A percentile compares a stretch with the other conserved stretches of the same genome.
Conservation (phyloP, 2,797 vertebrate genomes). For the Numenius phaeopus region DNA sequence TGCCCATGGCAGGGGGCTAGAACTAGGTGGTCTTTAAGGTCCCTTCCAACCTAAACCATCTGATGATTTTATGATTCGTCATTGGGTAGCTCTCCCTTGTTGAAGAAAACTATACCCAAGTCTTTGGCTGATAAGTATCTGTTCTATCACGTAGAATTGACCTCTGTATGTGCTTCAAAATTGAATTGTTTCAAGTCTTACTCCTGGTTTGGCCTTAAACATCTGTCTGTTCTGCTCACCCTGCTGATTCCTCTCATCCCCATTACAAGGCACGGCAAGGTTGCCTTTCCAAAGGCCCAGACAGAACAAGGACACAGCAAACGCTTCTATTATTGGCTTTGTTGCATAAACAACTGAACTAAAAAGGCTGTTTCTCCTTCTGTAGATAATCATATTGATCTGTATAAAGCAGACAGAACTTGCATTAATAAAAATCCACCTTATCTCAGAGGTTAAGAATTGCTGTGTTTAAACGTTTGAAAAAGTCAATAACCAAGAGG, state of each 20-base stretch:
- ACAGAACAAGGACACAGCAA: not conserved
- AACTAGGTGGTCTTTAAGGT: too few relatives aligned
- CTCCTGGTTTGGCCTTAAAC: not conserved
- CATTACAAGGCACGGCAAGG: not conserved
- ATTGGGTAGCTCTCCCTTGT: not conserved
- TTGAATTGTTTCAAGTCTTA: not conserved
- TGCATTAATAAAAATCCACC: not conserved
- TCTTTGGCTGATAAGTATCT: not conserved
- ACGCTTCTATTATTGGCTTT: not conserved
- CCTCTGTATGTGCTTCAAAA: not conserved
- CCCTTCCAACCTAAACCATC: too few relatives aligned
- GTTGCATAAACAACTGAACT: not conserved
- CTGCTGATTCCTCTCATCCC: not conserved
- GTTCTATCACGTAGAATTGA: not conserved
- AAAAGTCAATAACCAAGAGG: not conserved
- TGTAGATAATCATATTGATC: not conserved
- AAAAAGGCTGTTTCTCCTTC: not conserved
- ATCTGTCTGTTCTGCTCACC: not conserved
- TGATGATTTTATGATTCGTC: too few relatives aligned
- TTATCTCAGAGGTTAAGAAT: not conserved
- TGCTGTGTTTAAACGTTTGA: not conserved
- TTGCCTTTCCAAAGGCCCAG: not conserved
- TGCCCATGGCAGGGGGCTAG: too few relatives aligned
- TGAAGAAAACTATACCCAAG: accelerated
- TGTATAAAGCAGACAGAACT: not conserved